phyloP scores from a whole-genome alignment of 2,888 invertebrate species.

The Gisinianus flammeolus region DNA sequence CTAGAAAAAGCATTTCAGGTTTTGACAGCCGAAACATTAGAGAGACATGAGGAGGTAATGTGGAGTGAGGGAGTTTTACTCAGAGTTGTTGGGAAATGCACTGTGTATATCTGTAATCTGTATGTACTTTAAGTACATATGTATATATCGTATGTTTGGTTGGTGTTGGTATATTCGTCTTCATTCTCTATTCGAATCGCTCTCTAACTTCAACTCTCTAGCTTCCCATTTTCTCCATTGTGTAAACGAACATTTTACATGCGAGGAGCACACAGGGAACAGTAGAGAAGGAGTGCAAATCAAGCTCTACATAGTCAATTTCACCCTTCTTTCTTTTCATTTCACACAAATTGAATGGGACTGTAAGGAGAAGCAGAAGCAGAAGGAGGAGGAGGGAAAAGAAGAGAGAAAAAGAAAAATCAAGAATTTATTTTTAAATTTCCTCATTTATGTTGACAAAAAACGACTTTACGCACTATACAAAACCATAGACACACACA shows the following conservation, averaged over 20 bases:
- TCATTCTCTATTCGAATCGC: not conserved
- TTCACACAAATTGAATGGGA: slow-evolving; percentile 23
- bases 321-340: not conserved
- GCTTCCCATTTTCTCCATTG: not conserved
- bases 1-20: slow-evolving; percentile 42
- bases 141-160: not conserved
- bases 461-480: not conserved
- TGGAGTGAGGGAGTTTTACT: slow-evolving; percentile 27
- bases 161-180: not conserved
- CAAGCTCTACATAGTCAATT: not conserved
- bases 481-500: no score
- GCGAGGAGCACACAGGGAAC: not conserved
- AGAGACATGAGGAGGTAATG: slow-evolving; percentile 45
- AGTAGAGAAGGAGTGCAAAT: not conserved
- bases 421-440: slow-evolving; percentile 1
- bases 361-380: not conserved
- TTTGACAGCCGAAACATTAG: slow-evolving; percentile 48
- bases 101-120: no score
- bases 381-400: not conserved
- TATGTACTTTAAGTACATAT: not conserved
- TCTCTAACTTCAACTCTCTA: not conserved
- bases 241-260: not conserved
- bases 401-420: not conserved
- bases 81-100: not conserved
- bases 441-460: not conserved